phyloP scores from a whole-genome alignment of 2,113 vertebrate species.

The Paedocypris sp. region DNA sequence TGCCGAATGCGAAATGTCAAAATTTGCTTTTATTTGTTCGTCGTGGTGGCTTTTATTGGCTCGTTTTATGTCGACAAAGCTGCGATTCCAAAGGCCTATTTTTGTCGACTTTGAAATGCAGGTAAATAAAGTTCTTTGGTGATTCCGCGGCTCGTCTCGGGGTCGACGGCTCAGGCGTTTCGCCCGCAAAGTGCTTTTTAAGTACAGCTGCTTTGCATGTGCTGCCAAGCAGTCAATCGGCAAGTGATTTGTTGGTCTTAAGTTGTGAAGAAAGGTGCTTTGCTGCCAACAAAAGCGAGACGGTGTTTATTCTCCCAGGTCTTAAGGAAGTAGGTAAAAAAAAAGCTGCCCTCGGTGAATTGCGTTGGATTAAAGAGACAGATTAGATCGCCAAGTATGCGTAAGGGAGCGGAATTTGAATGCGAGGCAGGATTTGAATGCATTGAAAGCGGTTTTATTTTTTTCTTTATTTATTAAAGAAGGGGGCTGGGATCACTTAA shows the following conservation, averaged over 20 bases:
- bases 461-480: conserved; percentile 59
- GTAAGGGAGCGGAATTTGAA: conserved; percentile 60
- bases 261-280: conserved; percentile 63
- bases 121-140: conserved; percentile 64
- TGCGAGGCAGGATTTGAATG: conserved; percentile 64
- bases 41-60: conserved; percentile 48
- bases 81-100: conserved; percentile 48
- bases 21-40: conserved; percentile 69
- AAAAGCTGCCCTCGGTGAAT: conserved; percentile 57
- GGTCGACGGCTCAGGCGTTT: conserved; percentile 58
- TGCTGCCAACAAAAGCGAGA: conserved; percentile 60
- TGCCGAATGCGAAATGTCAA: conserved; percentile 65
- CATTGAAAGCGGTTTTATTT: conserved; percentile 54
- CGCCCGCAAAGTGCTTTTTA: conserved; percentile 49
- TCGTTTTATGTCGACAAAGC: conserved; percentile 51
- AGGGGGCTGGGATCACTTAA: conserved; percentile 47
- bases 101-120: conserved; percentile 52
- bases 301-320: conserved; percentile 63
- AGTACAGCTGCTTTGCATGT: conserved; percentile 61
- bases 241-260: conserved; percentile 61
- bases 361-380: conserved; percentile 55
- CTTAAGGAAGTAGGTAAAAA: conserved; percentile 62
- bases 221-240: conserved; percentile 43
- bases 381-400: conserved; percentile 67
- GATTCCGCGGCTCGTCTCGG: conserved; percentile 49